Evolutionary conservation across 1,140 invertebrate species (phyloP), one percentile per base, ranked within the genome.

Genomic region (Rhopalosiphum padi): DNA sequence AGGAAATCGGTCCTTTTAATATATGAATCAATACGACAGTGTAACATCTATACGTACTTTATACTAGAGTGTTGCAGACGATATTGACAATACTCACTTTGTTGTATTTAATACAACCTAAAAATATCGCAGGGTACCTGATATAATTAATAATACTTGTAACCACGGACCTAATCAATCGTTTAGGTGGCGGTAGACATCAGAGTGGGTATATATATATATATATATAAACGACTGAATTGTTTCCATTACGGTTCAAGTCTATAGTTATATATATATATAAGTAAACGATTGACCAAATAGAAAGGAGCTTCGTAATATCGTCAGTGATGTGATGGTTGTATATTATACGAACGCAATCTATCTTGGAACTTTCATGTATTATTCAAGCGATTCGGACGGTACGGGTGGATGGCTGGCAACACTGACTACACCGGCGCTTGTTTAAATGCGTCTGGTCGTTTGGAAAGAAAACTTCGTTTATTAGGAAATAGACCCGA

Each of bases 351-450:
- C 60, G 4, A n/a, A 77, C 82, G 85, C 23, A 87, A 87, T 87
- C 86, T n/a, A 87, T 87, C 43, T 87, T n/a, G 18, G 43, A 18
- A 30, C 46, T 87, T 87, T 48, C 86, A 87, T 87, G 86, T n/a
- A 87, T 87, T 87, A 87, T 87, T 87, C 86, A 87, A 87, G 30
- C 85, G 85, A 46, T 30, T 46, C 43, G 43, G 43, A 30, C 86
- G 30, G 11, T 41, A 25, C 37, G 37, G 25, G 46, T 8, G 30
- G 46, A 41, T 18, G 30, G 30, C 41, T 18, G 85, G 41, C 83
- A 43, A 86, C 82, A 41, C 37, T 7, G 43, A 87, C 18, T 48
- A 87, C 86, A 48, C 30, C 43, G 86, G 86, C 46, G 86, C 15
- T 87, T 18, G 86, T 87, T 48, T n/a, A 87, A 87, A 51, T 35